Evolutionary conservation across 2,888 invertebrate species (phyloP).

Genomic region (Diadromus collaris): DNA sequence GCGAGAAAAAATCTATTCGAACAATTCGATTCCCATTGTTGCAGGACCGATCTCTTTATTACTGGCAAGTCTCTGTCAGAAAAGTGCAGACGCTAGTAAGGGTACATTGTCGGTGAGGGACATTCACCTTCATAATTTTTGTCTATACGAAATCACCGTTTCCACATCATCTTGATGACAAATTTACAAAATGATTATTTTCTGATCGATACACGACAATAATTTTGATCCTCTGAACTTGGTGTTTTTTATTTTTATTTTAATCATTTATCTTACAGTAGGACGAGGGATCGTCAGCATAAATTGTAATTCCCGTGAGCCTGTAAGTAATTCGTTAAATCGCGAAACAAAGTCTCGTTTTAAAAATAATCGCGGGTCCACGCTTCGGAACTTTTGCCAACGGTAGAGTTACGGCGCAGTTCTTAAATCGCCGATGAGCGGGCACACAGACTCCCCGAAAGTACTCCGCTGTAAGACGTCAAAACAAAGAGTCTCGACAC

Average conservation of each 20-base stretch:
- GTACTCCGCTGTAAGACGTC: not conserved
- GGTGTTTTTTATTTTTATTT: not conserved
- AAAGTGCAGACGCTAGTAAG: not conserved
- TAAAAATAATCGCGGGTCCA: slow-evolving; percentile 63
- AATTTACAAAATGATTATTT: no score
- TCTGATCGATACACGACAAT: no score
- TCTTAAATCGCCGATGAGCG: slow-evolving; percentile 45
- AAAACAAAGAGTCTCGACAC: slow-evolving; percentile 3
- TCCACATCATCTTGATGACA: not conserved
- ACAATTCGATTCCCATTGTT: not conserved
- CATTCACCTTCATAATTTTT: not conserved
- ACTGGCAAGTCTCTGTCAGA: not conserved
- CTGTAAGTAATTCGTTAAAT: slow-evolving; percentile 42
- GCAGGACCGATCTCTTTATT: not conserved
- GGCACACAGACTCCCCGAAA: slow-evolving; percentile 9
- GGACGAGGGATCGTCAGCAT: not conserved
- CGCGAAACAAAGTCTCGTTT: slow-evolving; percentile 58
- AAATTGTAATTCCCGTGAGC: slow-evolving; percentile 39
- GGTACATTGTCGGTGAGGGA: not conserved
- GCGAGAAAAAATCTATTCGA: not conserved
- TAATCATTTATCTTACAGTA: not conserved
- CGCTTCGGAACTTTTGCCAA: slow-evolving; percentile 63
- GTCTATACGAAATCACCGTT: no score
- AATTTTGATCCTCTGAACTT: no score
- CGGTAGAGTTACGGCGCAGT: slow-evolving; percentile 56